A percentile compares a stretch with the other conserved stretches of the same genome.
These are phyloP conservation scores for Silurus aristotelis DNA, from an alignment of 2,797 vertebrate species.

Conservation along the genomic window DNA sequence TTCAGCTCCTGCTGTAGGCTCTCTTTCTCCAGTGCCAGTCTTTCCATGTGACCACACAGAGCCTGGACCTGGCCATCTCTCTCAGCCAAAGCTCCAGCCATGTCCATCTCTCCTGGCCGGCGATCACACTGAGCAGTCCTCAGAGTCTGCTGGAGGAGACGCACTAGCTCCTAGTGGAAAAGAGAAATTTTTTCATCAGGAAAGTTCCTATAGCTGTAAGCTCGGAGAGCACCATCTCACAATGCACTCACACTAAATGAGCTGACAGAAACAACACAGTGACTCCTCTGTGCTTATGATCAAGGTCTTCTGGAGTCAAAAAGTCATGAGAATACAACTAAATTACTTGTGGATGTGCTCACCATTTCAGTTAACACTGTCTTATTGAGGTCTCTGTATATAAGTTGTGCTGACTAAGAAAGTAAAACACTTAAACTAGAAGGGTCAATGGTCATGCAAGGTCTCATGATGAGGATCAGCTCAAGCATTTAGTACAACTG, in stretches of 20 bases:
- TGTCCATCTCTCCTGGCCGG: constrained; percentile 56
- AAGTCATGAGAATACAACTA: constrained; percentile 24
- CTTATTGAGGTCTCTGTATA: not conserved
- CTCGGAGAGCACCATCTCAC: not conserved
- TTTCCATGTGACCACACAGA: constrained; percentile 87
- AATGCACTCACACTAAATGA: not conserved
- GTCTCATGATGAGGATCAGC: not conserved
- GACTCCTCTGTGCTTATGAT: constrained; percentile 5
- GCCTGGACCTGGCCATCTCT: constrained; percentile 84
- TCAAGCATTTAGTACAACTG: not conserved
- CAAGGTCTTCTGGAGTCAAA: constrained; percentile 2
- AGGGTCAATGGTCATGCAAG: not conserved
- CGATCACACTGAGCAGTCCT: constrained; percentile 87
- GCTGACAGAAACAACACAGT: not conserved
- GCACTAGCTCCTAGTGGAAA: constrained; percentile 84
- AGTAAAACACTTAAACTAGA: not conserved
- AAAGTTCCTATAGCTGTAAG: not conserved
- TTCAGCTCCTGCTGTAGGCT: constrained; percentile 85
- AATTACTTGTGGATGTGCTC: not conserved
- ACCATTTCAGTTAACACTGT: not conserved
- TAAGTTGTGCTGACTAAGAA: constrained; percentile 9
- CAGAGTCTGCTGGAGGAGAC: constrained; percentile 94
- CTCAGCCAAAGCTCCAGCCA: constrained; percentile 75
- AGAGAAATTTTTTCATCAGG: not conserved
- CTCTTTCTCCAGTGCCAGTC: constrained; percentile 84